Evolutionary conservation across 1,140 invertebrate species (phyloP), one percentile per base, ranked within the genome.

Genomic region (Cardiocondyla obscurior): DNA sequence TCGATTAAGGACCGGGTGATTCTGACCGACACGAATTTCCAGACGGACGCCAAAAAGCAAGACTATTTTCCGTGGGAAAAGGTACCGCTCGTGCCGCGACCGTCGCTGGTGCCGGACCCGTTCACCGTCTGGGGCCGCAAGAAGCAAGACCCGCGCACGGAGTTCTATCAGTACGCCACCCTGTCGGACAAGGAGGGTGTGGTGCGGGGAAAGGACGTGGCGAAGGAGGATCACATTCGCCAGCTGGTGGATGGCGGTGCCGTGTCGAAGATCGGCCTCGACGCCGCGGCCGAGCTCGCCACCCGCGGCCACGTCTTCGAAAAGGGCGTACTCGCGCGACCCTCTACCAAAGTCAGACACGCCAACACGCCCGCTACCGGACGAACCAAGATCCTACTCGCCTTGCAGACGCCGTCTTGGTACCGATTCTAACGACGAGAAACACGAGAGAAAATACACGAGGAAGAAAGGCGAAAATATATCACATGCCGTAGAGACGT

Each of bases 51-150:
- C 8, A 64, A 46, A 28, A 97, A 95, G 95, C 95, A 95, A 88
- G 95, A 94, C 83, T 89, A 95, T 92, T 96, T 97, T 86, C 96
- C 97, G 87, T 98, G 97, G 97, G 96, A 97, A 93, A 97, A 97
- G 95, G 96, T 97, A 90, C 97, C 97, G 85, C 96, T 95, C 92
- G 97, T 97, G 87, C 96, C 97, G 82, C 95, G 97, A 83, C 97
- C 97, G 83, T 97, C 97, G 87, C 95, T 97, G 91, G 96, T 97
- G 82, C 95, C 97, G 64, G 96, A 97, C 92, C 97, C 97, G 53
- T 95, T 97, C 92, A 97, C 97, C 82, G 97, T 97, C 65, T 97
- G 96, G 94, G 97, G 97, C 30, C 95, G 95, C 51, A 94, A 95
- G 88, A 92, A 88, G 60, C 87, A 93, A 73, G 90, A 94, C 81